Evolutionary conservation across 1,140 invertebrate genomes (phyloP).

Genomic region (Panonychus citri): DNA sequence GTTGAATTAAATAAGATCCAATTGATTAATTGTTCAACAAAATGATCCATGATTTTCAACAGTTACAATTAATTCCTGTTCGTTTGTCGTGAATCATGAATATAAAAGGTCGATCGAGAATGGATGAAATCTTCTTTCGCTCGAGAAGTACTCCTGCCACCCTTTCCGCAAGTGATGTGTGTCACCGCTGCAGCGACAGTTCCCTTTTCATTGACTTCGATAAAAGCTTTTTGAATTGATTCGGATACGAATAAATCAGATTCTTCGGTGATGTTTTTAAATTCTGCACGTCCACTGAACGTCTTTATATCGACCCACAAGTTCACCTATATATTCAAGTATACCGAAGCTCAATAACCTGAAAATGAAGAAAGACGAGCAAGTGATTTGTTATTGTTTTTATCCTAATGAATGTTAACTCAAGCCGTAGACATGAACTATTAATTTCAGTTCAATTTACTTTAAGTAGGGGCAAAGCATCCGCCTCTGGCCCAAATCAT

Average conservation of each 20-base stretch:
- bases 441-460: background rate
- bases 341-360: background rate
- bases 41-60: too few species aligned
- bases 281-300: conserved; percentile 30
- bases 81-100: conserved; percentile 39
- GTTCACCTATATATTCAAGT: conserved; percentile 31
- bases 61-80: conserved; percentile 29
- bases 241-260: background rate
- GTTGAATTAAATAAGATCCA: too few species aligned
- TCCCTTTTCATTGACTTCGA: conserved; percentile 25
- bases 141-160: background rate
- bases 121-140: conserved; percentile 30
- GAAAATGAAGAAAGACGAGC: background rate
- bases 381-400: background rate
- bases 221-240: conserved; percentile 17
- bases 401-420: background rate
- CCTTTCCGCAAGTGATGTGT: conserved; percentile 18
- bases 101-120: conserved; percentile 41
- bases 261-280: conserved; percentile 29
- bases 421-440: too few species aligned
- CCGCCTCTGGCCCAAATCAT: too few species aligned
- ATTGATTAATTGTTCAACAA: conserved; percentile 35
- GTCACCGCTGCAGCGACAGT: conserved; percentile 27
- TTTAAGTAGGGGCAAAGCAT: too few species aligned
- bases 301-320: too few species aligned